Conservation (phyloP, 2,797 vertebrate species). For the Rousettus madagascariensis region DNA sequence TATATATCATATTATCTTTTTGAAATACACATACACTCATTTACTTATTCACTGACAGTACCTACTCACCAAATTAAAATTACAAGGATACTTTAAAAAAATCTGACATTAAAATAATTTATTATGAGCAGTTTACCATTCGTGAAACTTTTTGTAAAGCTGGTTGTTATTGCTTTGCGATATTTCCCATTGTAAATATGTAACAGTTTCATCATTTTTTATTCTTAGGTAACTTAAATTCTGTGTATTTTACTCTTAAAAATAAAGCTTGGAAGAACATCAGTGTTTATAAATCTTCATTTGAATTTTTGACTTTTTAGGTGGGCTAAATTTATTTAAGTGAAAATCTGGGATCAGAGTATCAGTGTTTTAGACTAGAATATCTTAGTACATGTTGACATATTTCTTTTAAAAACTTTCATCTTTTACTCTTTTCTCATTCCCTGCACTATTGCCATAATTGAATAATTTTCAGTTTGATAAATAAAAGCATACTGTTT, state of each 20-base stretch:
- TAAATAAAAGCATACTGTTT: neutral
- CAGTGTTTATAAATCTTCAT: neutral
- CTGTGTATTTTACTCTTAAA: neutral
- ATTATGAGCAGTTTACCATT: neutral
- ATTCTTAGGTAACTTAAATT: neutral
- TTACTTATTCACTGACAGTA: neutral
- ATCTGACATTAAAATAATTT: neutral
- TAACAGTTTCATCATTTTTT: neutral
- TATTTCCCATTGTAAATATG: neutral
- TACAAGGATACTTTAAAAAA: neutral
- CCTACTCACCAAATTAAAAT: neutral
- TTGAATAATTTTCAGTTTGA: neutral
- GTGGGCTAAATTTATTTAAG: neutral
- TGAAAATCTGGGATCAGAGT: neutral
- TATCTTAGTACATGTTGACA: neutral
- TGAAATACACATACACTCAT: neutral
- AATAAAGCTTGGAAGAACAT: neutral
- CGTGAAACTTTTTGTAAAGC: neutral
- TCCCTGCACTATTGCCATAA: neutral
- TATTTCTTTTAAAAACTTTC: neutral
- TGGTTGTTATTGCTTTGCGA: neutral
- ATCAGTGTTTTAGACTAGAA: neutral
- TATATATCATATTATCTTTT: neutral
- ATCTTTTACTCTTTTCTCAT: neutral
- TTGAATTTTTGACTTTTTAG: neutral